Evolutionary conservation across 2,113 vertebrate species (phyloP).

Genomic region (Sitta europaea): DNA sequence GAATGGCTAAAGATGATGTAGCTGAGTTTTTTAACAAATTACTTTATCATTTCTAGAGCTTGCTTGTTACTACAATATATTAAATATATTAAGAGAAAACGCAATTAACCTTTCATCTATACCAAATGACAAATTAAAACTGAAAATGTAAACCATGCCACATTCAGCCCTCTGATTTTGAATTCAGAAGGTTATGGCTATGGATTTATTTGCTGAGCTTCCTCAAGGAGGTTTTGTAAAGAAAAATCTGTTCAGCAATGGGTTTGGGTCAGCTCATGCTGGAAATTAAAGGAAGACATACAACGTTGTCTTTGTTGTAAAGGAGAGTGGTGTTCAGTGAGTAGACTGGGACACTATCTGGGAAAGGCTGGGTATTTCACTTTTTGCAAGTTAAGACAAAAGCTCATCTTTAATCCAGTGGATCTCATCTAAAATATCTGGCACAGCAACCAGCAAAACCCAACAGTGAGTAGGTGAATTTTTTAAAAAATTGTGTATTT

Average conservation of each 20-base stretch:
- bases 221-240: neutral
- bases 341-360: accelerated
- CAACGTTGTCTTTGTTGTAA: neutral
- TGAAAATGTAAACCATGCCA: conserved; percentile 25
- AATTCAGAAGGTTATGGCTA: neutral
- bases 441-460: neutral
- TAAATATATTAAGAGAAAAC: conserved; percentile 64
- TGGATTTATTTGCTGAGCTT: conserved; percentile 25
- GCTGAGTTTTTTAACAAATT: conserved; percentile 70
- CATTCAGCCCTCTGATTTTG: conserved; percentile 45
- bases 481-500: neutral
- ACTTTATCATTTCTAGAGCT: conserved; percentile 71
- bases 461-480: neutral
- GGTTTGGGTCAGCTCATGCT: neutral
- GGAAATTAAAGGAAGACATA: neutral
- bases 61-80: conserved; percentile 62
- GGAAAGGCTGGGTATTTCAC: accelerated
- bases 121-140: conserved; percentile 66
- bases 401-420: neutral
- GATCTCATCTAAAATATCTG: neutral
- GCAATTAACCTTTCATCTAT: conserved; percentile 64
- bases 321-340: neutral
- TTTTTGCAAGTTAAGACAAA: neutral
- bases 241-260: neutral
- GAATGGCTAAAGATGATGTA: conserved; percentile 71